Conservation (phyloP, 2,113 vertebrate species). For the Chaenogobius annularis region DNA sequence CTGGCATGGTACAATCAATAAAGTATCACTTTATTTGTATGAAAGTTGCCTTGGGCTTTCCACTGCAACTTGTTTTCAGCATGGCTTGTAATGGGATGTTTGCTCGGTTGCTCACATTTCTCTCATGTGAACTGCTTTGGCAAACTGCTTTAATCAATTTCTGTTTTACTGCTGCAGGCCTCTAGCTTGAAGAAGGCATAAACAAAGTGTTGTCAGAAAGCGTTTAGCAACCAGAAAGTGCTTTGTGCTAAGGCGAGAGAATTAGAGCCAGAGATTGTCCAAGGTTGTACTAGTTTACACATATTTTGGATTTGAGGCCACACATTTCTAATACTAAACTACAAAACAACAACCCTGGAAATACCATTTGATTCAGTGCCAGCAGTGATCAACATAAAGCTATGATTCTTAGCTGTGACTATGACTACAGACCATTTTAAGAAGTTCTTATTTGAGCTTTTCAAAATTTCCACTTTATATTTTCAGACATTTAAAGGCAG, state of each 20-base stretch:
- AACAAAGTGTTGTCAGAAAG: conserved; percentile 29
- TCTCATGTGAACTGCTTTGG: conserved; percentile 25
- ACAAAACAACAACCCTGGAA: conserved; percentile 19
- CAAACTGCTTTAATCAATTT: conserved; percentile 38
- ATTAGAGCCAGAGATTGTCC: neutral
- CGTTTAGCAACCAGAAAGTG: conserved; percentile 4
- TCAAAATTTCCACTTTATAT: neutral
- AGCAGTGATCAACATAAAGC: conserved; percentile 25
- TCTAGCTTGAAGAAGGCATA: conserved; percentile 42
- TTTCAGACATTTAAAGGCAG: neutral
- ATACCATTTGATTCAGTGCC: conserved; percentile 18
- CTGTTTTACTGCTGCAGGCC: conserved; percentile 22
- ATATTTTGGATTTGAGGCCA: conserved; percentile 11
- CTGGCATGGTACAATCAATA: conserved; percentile 45
- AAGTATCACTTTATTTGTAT: conserved; percentile 55
- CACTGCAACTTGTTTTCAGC: conserved; percentile 45
- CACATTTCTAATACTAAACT: conserved; percentile 25
- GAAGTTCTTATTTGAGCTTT: neutral
- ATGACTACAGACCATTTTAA: neutral
- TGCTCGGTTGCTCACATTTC: conserved; percentile 44
- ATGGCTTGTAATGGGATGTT: conserved; percentile 41
- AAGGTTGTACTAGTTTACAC: conserved; percentile 6
- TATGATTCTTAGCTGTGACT: conserved; percentile 14
- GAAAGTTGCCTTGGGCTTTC: conserved; percentile 49
- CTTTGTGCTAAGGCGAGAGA: neutral